These are phyloP conservation scores for Metallyticus violacea DNA, from an alignment of 2,888 invertebrate species.

Conservation along the genomic window DNA sequence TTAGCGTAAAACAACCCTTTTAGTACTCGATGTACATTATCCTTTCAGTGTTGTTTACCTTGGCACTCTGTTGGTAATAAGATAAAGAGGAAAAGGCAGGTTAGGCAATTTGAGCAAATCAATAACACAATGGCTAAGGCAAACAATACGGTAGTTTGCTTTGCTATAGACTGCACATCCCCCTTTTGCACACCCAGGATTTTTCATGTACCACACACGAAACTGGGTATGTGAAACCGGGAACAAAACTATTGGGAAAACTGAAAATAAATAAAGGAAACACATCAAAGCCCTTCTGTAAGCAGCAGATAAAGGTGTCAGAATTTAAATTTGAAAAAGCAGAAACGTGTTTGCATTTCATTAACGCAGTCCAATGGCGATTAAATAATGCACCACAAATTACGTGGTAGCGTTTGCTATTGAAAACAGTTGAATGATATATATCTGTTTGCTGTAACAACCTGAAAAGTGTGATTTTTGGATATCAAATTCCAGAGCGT, in stretches of 20 bases:
- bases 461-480: background rate
- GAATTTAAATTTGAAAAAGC: background rate
- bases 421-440: background rate
- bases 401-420: background rate
- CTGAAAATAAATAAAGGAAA: background rate
- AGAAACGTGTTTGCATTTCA: background rate
- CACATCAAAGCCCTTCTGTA: background rate
- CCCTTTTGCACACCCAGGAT: too few species aligned
- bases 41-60: background rate
- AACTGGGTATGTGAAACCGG: background rate
- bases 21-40: background rate
- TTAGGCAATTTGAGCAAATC: background rate
- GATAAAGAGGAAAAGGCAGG: background rate
- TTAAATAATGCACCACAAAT: background rate
- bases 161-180: background rate
- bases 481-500: background rate
- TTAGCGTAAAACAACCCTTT: background rate
- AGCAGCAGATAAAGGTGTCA: background rate
- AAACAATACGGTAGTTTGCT: background rate
- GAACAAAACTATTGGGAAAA: background rate
- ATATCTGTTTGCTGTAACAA: background rate
- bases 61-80: background rate
- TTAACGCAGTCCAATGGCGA: background rate
- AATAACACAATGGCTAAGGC: background rate
- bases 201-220: too few species aligned